Evolutionary conservation across 37 sponge, comb jelly and placozoan species (phyloP), one percentile per base, ranked within the genome.

Genomic region (Spongilla lacustris): DNA sequence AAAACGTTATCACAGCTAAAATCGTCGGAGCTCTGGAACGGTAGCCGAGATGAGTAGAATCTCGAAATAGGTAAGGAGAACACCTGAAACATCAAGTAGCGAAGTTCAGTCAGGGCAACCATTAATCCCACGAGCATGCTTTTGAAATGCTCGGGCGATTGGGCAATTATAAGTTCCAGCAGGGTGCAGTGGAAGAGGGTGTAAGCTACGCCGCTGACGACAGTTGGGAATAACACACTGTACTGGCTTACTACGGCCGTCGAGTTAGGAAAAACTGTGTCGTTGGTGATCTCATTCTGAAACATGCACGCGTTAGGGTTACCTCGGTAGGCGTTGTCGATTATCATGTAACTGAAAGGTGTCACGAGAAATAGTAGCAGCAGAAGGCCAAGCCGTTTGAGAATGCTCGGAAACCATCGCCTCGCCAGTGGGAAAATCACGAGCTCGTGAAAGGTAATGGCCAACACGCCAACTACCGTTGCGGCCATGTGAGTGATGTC

Each of bases 341-440:
- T 58, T 8, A 58, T 8, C 58, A 58, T 8, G 19, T 58, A 17
- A 17, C 58, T 58, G 58, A 10, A 14, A 1, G 58, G 58, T 14
- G 58, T 58, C 1, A 14, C 58, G 12, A 58, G 4, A 17, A 0
- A 58, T 17, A 58, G 58, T 17, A 58, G 58, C 58, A 58, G 58
- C 14, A 1, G 11, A 17, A 75, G 35, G 1, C 76, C 76, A 23
- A 37, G 36, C 25, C 36, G 8, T 37, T 75, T 35, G 0, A 75
- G 35, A 17, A 75, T 75, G 76, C 76, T 75, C 21, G 76, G 76
- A 9, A 35, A 35, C 25, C 76, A n/a, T 35, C 36, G 32, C 36
- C 76, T 29, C 46, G 23, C 22, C 9, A 35, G 36, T 9, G 76
- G 76, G 21, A 37, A 75, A 2, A 75, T 33, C n/a, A 75, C 36